Conservation (phyloP, 2,797 vertebrate species). For the Bradypodion pumilum region DNA sequence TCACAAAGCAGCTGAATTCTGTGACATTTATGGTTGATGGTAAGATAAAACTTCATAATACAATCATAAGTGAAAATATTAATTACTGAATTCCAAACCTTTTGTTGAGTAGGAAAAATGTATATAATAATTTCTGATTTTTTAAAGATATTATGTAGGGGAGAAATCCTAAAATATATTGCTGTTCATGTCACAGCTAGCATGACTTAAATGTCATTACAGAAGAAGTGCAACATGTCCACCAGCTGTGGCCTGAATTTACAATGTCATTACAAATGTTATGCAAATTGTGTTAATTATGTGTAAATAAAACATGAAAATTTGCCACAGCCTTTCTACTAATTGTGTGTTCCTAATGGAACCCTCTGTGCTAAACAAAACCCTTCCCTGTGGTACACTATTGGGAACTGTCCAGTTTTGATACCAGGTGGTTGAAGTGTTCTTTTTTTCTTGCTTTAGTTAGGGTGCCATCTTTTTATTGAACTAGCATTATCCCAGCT, state of each 20-base stretch:
- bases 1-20: not conserved
- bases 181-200: not conserved
- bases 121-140: not conserved
- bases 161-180: constrained; percentile 10
- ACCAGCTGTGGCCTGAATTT: constrained; percentile 29
- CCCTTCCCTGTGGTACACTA: constrained; percentile 7
- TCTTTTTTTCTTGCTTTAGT: constrained; percentile 10
- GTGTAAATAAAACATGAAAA: constrained; percentile 38
- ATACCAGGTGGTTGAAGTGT: constrained; percentile 9
- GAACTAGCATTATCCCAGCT: not conserved
- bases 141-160: not conserved
- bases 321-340: constrained; percentile 26
- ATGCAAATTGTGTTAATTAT: constrained; percentile 38
- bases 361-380: constrained; percentile 12
- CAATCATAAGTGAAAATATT: not conserved
- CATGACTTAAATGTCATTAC: constrained; percentile 10
- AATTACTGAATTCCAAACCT: not conserved
- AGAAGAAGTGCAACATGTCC: constrained; percentile 21
- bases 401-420: constrained; percentile 7
- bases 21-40: not conserved
- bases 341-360: constrained; percentile 33
- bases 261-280: constrained; percentile 29
- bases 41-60: not conserved
- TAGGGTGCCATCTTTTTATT: constrained; percentile 14
- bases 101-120: not conserved